A percentile compares a stretch with the other conserved stretches of the same genome.
phyloP scores from a whole-genome alignment of 1,140 invertebrate species.

The Dinoponera quadriceps region DNA sequence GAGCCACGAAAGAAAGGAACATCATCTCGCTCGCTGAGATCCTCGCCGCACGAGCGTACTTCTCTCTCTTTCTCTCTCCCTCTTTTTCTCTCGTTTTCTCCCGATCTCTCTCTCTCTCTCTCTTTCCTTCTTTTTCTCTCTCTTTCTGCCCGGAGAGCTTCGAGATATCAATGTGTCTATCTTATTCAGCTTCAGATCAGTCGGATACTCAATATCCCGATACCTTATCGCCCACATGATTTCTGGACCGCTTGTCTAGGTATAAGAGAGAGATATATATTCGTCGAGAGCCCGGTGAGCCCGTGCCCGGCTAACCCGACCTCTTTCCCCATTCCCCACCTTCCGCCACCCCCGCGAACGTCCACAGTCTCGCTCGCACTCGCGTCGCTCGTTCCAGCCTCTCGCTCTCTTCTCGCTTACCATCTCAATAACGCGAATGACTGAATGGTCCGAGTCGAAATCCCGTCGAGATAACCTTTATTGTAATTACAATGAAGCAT shows the following conservation, averaged over 20 bases:
- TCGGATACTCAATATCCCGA: constrained; percentile 71
- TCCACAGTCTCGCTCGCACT: neutral
- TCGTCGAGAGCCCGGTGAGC: constrained; percentile 13
- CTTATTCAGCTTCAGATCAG: constrained; percentile 68
- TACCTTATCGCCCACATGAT: constrained; percentile 73
- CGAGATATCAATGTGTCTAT: constrained; percentile 66
- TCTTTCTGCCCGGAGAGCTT: constrained; percentile 33
- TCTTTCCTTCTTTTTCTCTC: neutral
- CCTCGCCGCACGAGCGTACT: constrained; percentile 20
- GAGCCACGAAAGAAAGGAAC: constrained; percentile 34
- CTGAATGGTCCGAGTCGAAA: constrained; percentile 76
- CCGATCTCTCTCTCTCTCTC: constrained; percentile 33
- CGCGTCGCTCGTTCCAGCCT: neutral
- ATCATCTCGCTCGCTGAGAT: constrained; percentile 47
- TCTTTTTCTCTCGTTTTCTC: neutral
- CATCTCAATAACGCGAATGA: constrained; percentile 83
- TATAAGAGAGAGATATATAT: constrained; percentile 48
- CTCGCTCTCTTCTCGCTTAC: constrained; percentile 74
- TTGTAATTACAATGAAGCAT: constrained; percentile 84
- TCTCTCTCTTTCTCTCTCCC: neutral
- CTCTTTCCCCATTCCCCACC: constrained; percentile 13
- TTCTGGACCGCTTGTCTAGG: constrained; percentile 67
- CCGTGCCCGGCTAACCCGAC: constrained; percentile 23
- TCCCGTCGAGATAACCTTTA: constrained; percentile 79
- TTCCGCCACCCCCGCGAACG: neutral